Conservation (phyloP, 2,113 vertebrate genomes). For the Bufo bufo region DNA sequence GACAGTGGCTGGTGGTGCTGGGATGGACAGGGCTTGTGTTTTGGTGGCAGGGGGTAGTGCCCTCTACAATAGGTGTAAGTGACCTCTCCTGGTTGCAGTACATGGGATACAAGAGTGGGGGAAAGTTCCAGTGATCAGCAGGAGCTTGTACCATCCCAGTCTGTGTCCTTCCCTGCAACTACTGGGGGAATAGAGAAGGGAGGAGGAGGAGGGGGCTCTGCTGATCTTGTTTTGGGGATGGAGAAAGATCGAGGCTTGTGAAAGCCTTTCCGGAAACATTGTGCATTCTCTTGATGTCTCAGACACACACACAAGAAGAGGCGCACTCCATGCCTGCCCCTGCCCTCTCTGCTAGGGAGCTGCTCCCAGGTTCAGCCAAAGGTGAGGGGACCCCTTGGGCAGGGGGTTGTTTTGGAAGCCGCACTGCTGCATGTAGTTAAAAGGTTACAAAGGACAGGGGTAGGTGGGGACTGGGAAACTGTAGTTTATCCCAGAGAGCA, state of each 20-base stretch:
- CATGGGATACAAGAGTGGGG: slow-evolving; percentile 52
- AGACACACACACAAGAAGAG: slow-evolving; percentile 47
- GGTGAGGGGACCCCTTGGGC: slow-evolving; percentile 45
- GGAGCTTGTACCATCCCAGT: slow-evolving; percentile 48
- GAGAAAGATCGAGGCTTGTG: slow-evolving; percentile 56
- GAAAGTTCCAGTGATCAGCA: slow-evolving; percentile 43
- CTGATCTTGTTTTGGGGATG: slow-evolving; percentile 58
- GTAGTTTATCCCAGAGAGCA: slow-evolving; percentile 1
- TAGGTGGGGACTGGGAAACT: neutral
- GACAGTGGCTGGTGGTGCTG: slow-evolving; percentile 29
- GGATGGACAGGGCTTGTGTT: slow-evolving; percentile 60
- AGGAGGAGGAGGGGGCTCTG: slow-evolving; percentile 47
- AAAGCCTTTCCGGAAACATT: slow-evolving; percentile 54
- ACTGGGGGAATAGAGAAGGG: slow-evolving; percentile 50
- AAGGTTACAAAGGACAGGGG: neutral
- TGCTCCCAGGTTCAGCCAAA: slow-evolving; percentile 55
- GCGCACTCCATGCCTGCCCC: slow-evolving; percentile 42
- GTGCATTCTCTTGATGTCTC: slow-evolving; percentile 47
- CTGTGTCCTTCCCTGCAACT: slow-evolving; percentile 46
- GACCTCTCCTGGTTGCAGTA: slow-evolving; percentile 53
- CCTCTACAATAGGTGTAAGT: slow-evolving; percentile 45
- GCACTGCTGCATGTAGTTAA: neutral
- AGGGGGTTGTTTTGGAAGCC: slow-evolving; percentile 33
- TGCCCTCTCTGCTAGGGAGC: slow-evolving; percentile 48
- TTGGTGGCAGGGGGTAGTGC: slow-evolving; percentile 49